A percentile compares a stretch with the other conserved stretches of the same genome.
Conservation (phyloP, 2,113 vertebrate species). For the Dromas ardeola region DNA sequence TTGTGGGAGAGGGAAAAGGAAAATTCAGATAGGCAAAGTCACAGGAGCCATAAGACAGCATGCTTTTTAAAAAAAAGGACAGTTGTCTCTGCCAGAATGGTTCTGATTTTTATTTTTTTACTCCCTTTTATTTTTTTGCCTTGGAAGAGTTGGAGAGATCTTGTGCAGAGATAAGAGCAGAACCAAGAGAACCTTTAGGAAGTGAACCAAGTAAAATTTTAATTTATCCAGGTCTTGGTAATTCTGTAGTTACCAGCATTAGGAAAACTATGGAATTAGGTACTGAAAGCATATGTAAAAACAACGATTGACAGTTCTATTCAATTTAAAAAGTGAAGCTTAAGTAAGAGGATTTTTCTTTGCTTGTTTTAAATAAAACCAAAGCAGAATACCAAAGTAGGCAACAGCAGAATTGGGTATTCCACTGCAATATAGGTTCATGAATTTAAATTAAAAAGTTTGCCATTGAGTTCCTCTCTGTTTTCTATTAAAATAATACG, state of each 20-base stretch:
- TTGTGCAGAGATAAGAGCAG: background rate
- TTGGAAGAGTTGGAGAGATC: background rate
- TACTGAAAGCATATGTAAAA: background rate
- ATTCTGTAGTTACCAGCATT: background rate
- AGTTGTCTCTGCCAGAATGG: background rate
- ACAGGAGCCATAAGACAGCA: background rate
- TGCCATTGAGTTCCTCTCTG: background rate
- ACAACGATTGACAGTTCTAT: background rate
- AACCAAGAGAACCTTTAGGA: background rate
- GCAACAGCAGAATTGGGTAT: background rate
- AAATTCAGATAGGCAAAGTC: background rate
- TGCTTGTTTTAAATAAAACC: constrained; percentile 14
- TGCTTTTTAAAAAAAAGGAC: background rate
- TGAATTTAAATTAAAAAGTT: constrained; percentile 10
- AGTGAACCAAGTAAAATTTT: background rate
- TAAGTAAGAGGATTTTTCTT: background rate
- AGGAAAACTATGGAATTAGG: background rate
- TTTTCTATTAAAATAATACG: background rate
- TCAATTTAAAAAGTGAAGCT: background rate
- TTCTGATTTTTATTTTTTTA: background rate
- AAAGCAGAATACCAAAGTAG: background rate
- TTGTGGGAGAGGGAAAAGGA: background rate
- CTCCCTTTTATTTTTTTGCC: background rate
- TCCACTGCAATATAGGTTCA: background rate
- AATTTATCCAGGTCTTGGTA: background rate